phyloP scores from a whole-genome alignment of 2,888 invertebrate genomes.

The Tetramorium bicarinatum region DNA sequence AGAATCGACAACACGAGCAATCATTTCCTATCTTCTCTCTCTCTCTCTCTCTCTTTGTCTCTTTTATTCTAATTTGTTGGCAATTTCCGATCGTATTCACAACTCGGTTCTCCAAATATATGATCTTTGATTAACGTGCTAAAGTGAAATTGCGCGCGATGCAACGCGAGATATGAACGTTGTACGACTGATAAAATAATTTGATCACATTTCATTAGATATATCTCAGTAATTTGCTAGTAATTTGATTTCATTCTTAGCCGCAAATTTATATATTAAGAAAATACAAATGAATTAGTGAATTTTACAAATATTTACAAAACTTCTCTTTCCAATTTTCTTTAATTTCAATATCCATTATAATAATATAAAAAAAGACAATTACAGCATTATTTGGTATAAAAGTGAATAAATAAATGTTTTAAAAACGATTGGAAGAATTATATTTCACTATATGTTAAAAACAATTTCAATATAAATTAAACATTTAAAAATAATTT shows the following conservation, averaged over 20 bases:
- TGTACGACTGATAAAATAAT: constrained; percentile 12
- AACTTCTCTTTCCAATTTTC: neutral
- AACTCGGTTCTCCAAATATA: constrained; percentile 30
- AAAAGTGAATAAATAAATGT: neutral
- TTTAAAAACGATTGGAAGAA: neutral
- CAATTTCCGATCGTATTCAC: constrained; percentile 47
- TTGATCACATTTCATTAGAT: constrained; percentile 11
- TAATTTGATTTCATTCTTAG: neutral
- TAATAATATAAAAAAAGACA: neutral
- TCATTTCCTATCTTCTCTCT: constrained; percentile 33
- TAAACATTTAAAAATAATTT: neutral
- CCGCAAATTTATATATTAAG: neutral
- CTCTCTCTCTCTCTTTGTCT: constrained; percentile 25
- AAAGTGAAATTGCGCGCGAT: constrained; percentile 49
- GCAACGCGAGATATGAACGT: constrained; percentile 18
- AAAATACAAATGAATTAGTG: neutral
- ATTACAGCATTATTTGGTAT: neutral
- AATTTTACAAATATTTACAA: neutral
- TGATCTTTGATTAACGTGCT: constrained; percentile 38
- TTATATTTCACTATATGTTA: neutral
- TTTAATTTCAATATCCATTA: neutral
- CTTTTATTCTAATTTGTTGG: constrained; percentile 46
- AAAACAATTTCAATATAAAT: neutral
- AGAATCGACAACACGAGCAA: constrained; percentile 41
- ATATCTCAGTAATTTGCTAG: neutral